Evolutionary conservation across 2,888 invertebrate genomes (phyloP).

Genomic region (Gari tellinella): DNA sequence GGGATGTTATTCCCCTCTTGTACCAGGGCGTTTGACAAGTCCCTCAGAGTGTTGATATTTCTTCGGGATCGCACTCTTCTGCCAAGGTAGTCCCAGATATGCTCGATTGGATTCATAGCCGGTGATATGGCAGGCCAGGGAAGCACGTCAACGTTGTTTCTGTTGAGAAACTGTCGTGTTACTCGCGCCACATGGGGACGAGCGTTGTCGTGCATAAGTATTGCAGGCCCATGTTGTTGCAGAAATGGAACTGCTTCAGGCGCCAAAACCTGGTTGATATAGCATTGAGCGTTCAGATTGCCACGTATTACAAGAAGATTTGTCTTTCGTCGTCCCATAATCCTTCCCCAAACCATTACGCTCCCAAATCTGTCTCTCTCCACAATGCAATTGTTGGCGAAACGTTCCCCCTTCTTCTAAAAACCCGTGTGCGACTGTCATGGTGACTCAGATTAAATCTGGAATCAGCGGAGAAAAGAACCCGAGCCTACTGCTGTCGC

Average conservation of each 20-base stretch:
- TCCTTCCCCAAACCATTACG: conserved; percentile 24
- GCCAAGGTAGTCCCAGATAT: conserved; percentile 18
- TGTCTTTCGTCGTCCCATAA: conserved; percentile 14
- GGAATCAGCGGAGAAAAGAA: conserved; percentile 20
- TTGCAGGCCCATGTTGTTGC: conserved; percentile 3
- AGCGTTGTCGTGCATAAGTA: conserved; percentile 17
- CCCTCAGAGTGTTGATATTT: no score
- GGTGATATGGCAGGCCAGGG: conserved; percentile 22
- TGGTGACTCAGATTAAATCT: conserved; percentile 7
- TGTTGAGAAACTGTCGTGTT: conserved; percentile 7
- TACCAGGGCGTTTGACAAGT: conserved; percentile 4
- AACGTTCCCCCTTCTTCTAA: conserved; percentile 9
- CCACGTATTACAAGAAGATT: conserved; percentile 3
- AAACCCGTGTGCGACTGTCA: conserved; percentile 8
- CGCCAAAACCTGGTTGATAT: background rate
- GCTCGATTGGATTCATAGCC: conserved; percentile 18
- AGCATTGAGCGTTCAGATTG: conserved; percentile 12
- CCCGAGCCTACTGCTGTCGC: background rate
- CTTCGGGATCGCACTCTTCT: conserved; percentile 6
- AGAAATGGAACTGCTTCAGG: conserved; percentile 12
- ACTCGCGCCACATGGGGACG: conserved; percentile 17
- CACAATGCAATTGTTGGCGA: conserved; percentile 10
- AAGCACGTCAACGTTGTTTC: conserved; percentile 14
- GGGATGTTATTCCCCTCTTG: conserved; percentile 25
- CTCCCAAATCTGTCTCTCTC: conserved; percentile 21